These are phyloP conservation scores for Labeo rohita DNA, from an alignment of 2,113 vertebrate species.

Conservation along the genomic window DNA sequence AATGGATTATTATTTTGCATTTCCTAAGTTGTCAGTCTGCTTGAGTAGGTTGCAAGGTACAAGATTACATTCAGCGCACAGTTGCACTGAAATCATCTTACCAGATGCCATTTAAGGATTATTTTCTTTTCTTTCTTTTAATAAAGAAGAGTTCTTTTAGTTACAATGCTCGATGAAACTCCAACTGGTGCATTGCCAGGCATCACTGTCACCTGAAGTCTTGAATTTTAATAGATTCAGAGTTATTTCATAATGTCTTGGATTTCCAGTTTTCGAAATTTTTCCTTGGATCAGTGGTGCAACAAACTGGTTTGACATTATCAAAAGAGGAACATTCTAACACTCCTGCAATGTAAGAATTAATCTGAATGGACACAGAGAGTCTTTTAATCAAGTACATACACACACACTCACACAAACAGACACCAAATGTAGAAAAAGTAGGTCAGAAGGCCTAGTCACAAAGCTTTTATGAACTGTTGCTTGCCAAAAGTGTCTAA, in stretches of 20 bases:
- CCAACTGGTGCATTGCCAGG: conserved; percentile 62
- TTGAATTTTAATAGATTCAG: conserved; percentile 71
- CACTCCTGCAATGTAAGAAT: not conserved
- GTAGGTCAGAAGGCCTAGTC: conserved; percentile 7
- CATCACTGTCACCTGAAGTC: conserved; percentile 62
- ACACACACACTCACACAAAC: not conserved
- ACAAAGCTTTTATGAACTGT: not conserved
- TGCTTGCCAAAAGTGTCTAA: not conserved
- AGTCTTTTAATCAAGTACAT: not conserved
- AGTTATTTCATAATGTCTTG: conserved; percentile 52
- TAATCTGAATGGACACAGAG: not conserved
- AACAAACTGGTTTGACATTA: conserved; percentile 2
- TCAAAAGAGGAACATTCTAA: not conserved
- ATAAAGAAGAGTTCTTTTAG: not conserved
- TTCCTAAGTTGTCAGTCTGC: not conserved
- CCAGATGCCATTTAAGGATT: not conserved
- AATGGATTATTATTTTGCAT: not conserved
- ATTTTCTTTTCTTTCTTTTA: not conserved
- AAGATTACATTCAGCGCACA: not conserved
- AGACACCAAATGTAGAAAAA: not conserved
- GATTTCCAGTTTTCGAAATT: conserved; percentile 64
- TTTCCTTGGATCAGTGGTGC: conserved; percentile 62
- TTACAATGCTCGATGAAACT: conserved; percentile 43
- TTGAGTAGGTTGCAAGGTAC: not conserved
- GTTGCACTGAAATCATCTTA: not conserved